Evolutionary conservation across 2,113 vertebrate genomes (phyloP), one percentile per base, ranked within the genome.

Genomic region (Onychorhynchus coronatus): DNA sequence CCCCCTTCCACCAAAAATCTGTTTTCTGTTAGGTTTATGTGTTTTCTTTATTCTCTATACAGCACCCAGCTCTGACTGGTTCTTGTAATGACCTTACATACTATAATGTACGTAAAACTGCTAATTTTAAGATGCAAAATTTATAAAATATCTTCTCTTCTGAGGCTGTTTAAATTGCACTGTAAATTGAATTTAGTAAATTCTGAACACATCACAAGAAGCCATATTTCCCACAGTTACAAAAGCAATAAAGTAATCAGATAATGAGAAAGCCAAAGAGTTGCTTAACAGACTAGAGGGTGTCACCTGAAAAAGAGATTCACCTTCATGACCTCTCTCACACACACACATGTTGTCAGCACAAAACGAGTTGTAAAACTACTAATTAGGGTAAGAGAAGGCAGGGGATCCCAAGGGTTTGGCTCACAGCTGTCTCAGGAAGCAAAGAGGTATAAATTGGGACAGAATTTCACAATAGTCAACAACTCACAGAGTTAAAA

Each of bases 291-390:
- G 73, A 95, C 79, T 92, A 63, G 83, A 93, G 61, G 58, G 86
- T 23, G 94, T 97, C 95, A 95, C 95, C 96, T 97, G 95, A 97
- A 94, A 97, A 95, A 97, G 92, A 94, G 91, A 96, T 97, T 97
- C 96, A 93, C 94, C 95, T 95, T 89, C 76, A 5, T 91, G 94
- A 97, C 96, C 96, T 96, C 95, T 97, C 95, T 88, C 93, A 83
- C 93, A 82, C 78, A 83, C 76, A 88, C 91, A 93, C 84, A 82
- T 5, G 2, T 77, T 12, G 9, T 91, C 95, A 92, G 84, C 66
- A 12, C 70, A 91, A 84, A 89, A 89, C 3, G 1, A 96, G 94
- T 78, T 97, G 95, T 96, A 95, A 96, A 97, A 97, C 83, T 95
- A 81, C 93, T 95, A 97, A 97, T 97, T 96, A 95, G 95, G 76